Base-by-base conservation (phyloP, 2,888 invertebrate species). In the Dicyrtomina minuta region DNA sequence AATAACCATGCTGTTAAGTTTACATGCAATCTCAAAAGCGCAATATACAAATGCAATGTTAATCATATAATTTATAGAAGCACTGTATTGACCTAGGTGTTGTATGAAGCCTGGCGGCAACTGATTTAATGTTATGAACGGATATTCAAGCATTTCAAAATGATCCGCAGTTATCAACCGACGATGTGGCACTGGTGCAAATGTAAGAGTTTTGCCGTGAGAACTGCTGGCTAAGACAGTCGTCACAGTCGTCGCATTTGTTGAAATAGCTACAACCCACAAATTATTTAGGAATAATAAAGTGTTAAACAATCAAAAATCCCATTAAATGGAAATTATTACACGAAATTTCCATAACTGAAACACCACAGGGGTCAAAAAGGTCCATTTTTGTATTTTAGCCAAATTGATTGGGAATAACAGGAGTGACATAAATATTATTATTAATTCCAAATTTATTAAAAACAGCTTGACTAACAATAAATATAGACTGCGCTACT, bases 121-220 rank as follows among this genome's bases (percentile, higher is more conserved):
- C 79, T 91, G 91, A 0, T 90, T 82, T 86, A 97, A 90, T 0
- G 97, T 97, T 65, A 98, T 85, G 81, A 98, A 96, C 0, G 97
- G 97, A 82, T 95, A 97, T 80, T 97, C 97, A 81, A 95, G 83
- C 88, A 95, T 89, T 74, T 95, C 94, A 79, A 94, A 84, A 79
- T 77, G 75, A 44, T 77, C 76, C n/a, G 74, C 65, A n/a, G 70
- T 73, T 27, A 74, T 56, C 10, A 60, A 24, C 0, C 66, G 64
- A 22, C 70, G 49, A 15, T 53, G 67, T 15, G 70, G 62, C 53
- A 68, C 53, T 1, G 68, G 58, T 22, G 67, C 59, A 51, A 69
- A 72, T 12, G 61, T 72, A 5, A 66, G 24, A 17, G 62, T 62
- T 67, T 72, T 72, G 2, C 64, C 65, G 46, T 72, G 72, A 20